Base-by-base conservation (phyloP, 1,140 invertebrate species). In the Cheumatopsyche charites region DNA sequence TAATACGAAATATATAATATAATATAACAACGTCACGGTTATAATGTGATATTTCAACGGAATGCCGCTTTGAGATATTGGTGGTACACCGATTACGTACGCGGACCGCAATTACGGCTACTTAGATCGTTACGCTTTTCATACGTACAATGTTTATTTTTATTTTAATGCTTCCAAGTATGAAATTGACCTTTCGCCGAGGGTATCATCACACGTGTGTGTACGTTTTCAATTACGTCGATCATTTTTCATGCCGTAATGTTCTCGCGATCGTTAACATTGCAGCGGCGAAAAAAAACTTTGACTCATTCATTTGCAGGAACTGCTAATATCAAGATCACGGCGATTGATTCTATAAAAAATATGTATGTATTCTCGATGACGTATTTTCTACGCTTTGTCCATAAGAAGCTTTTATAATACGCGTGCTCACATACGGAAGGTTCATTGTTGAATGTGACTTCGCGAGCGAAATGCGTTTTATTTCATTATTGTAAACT, bases 31-130 rank as follows among this genome's bases (percentile, higher is more conserved):
- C 19, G 55, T 58, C 55, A 58, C 55, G 55, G 55, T 58, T 58
- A 58, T 58, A 58, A 58, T 58, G 55, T 26, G 55, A 58, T 58
- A 58, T 58, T 58, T 58, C 55, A 58, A 58, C 55, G 55, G 23
- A 58, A 58, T 26, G 55, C 55, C 55, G 55, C 55, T 25, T 21
- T 9, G 12, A 58, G 19, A n/a, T 58, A 58, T 58, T 58, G 12
- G 21, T 25, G 29, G 29, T 36, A 36, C 29, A 36, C 29, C 29
- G 29, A 36, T 36, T 36, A 36, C 29, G 55, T 25, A 23, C 21
- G 7, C 21, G 15, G 11, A 13, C 43, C 43, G 55, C 55, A 58
- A 58, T 58, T 58, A 58, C 55, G 55, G 55, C 55, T 58, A 58
- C 55, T 58, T 58, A 58, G 55, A 58, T 58, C 55, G 55, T 58